These are phyloP conservation scores for Pygathrix nemaeus DNA, from an alignment of 2,113 vertebrate genomes.

Conservation along the genomic window DNA sequence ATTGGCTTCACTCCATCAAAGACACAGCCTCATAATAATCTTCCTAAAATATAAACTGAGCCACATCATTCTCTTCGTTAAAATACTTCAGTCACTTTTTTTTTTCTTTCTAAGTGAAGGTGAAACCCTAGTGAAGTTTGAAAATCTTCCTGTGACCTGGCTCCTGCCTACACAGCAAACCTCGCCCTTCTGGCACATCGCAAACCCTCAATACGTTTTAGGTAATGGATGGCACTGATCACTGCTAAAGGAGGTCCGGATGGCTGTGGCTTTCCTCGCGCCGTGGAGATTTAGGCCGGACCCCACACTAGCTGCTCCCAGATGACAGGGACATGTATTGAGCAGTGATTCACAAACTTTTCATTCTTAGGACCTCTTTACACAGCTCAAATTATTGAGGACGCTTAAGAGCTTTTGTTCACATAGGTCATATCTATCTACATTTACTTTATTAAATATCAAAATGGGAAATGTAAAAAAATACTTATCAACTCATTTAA, in stretches of 20 bases:
- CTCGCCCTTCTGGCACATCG: background rate
- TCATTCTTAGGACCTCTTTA: background rate
- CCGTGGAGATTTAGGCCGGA: background rate
- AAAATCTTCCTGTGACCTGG: background rate
- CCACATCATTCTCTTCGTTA: background rate
- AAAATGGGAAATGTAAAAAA: background rate
- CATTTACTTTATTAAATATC: background rate
- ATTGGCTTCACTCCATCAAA: background rate
- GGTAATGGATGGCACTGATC: background rate
- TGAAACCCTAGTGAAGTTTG: background rate
- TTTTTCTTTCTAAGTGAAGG: background rate
- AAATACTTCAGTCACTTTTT: background rate
- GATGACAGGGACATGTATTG: background rate
- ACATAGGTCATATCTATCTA: background rate
- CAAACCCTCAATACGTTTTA: background rate
- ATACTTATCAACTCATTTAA: background rate
- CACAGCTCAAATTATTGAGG: background rate
- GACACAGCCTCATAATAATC: background rate
- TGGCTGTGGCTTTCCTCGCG: fast-evolving
- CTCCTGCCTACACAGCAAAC: background rate
- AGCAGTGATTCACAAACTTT: background rate
- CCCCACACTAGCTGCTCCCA: background rate
- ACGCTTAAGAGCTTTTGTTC: background rate
- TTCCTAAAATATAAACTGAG: background rate
- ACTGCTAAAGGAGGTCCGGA: background rate